Evolutionary conservation across 2,888 invertebrate species (phyloP).

Genomic region (Hoplodrina ambigua): DNA sequence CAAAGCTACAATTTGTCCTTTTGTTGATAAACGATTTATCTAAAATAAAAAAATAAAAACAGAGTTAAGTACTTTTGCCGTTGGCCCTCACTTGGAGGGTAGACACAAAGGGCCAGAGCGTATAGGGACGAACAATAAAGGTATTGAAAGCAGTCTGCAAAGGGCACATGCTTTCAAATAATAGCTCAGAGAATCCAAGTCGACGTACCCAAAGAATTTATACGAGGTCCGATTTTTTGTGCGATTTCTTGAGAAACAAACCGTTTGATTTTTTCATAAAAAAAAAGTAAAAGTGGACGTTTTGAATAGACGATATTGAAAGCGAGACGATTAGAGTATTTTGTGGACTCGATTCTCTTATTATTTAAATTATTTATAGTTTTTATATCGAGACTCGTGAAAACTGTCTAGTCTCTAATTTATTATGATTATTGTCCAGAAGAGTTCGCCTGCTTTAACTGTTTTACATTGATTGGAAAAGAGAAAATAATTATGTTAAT

Average conservation of each 20-base stretch:
- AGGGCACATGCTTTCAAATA: conserved; percentile 82
- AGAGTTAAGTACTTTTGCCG: conserved; percentile 58
- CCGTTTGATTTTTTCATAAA: conserved; percentile 62
- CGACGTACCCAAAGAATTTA: conserved; percentile 75
- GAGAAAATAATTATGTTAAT: conserved; percentile 10
- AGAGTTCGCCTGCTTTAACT: conserved; percentile 19
- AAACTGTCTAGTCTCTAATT: neutral
- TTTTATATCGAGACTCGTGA: neutral
- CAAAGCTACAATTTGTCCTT: conserved; percentile 15
- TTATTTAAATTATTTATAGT: neutral
- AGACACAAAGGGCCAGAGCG: conserved; percentile 73
- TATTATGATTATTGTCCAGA: conserved; percentile 9
- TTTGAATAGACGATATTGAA: conserved; percentile 39
- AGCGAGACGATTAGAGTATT: conserved; percentile 10
- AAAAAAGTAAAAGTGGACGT: conserved; percentile 25
- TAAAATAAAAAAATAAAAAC: conserved; percentile 49
- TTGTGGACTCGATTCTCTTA: neutral
- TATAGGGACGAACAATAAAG: conserved; percentile 77
- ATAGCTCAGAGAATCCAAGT: conserved; percentile 77
- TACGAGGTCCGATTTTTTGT: conserved; percentile 72
- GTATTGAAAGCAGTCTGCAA: conserved; percentile 77
- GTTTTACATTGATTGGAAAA: conserved; percentile 28
- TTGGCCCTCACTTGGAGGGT: conserved; percentile 64
- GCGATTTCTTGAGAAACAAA: conserved; percentile 73
- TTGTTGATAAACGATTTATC: conserved; percentile 35